Evolutionary conservation across 2,113 vertebrate species (phyloP), one percentile per base, ranked within the genome.

Genomic region (Macroglossus sobrinus): DNA sequence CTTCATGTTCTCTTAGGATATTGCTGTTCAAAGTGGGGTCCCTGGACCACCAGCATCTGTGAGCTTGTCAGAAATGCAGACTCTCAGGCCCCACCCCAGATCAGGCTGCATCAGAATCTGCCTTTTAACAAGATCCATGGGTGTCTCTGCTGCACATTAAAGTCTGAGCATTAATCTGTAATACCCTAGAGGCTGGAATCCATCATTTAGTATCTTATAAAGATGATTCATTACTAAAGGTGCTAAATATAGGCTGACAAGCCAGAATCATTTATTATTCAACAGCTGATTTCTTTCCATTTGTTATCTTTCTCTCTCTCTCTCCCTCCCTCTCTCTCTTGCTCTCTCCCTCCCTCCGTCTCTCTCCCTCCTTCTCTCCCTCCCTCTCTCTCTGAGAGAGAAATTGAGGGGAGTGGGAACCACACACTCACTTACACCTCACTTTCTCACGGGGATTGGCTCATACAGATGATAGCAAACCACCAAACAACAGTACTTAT

Each of bases 191-290:
- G 40, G 47, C 43, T 79, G 45, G 69, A 53, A 45, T 66, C 45
- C 45, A 35, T 66, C 63, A 64, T 71, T 80, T 55, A 43, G 38
- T 15, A 55, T 55, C n/a, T 66, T 28, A 38, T 30, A 86, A 80
- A 61, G n/a, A 80, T n/a, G 43, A 75, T 38, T 53, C 10, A 0
- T 45, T 82, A 57, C 53, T 47, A 50, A 75, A 79, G 43, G 43
- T 55, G 21, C 38, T 82, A 72, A 88, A 61, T 79, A 84, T 22
- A 22, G 21, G 13, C 63, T 55, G 40, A 40, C 16, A 61, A 74
- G 45, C 50, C 50, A 89, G 82, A 93, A 75, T 84, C 50, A 68
- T 45, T 45, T 75, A 38, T 61, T 53, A 92, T n/a, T 89, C 91
- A 81, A 78, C 13, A 63, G 40, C 1, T 74, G 63, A 55, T 55